Base-by-base conservation (phyloP, 2,113 vertebrate species). In the Melanerpes formicivorus region DNA sequence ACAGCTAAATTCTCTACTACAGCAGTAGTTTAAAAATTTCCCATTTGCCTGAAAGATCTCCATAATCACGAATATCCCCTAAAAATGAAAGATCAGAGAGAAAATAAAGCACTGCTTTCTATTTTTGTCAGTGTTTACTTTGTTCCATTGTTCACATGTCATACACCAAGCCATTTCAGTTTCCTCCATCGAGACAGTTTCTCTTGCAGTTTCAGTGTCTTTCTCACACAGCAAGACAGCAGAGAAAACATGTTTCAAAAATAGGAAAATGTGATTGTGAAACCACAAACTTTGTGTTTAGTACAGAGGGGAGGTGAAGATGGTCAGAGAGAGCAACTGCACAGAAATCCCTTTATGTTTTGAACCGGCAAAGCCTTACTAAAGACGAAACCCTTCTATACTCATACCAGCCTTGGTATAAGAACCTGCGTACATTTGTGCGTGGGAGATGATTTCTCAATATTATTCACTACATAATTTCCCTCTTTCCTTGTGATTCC, bases 221-320 rank as follows among this genome's bases (percentile, higher is more conserved):
- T 94, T 95, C 87, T 91, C 29, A 5, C 85, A 88, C 80, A 88
- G 65, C 54, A 69, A 62, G 40, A 59, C 14, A 2, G 54, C 71
- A 96, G 82, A 93, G 94, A 91, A 93, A 93, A 95, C 62, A 58
- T 21, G 21, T 23, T 92, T 96, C 90, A 92, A 96, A 95, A 95
- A 93, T 93, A 86, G 96, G 93, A 96, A 96, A 96, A 96, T 95
- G 81, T 93, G 90, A 95, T 88, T 93, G 90, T 90, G 62, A 96
- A 91, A 93, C 90, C 93, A 90, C 91, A 86, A 81, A 52, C 50
- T 37, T 71, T 60, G 69, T 94, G 80, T 91, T 95, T 91, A 73
- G 84, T 70, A 26, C 72, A 82, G 87, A 70, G 23, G 60, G 69
- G 77, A 86, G 72, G 58, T 89, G 72, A 92, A 52, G 37, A 58